Conservation (phyloP, 2,113 vertebrate genomes). For the Pitta sordida region DNA sequence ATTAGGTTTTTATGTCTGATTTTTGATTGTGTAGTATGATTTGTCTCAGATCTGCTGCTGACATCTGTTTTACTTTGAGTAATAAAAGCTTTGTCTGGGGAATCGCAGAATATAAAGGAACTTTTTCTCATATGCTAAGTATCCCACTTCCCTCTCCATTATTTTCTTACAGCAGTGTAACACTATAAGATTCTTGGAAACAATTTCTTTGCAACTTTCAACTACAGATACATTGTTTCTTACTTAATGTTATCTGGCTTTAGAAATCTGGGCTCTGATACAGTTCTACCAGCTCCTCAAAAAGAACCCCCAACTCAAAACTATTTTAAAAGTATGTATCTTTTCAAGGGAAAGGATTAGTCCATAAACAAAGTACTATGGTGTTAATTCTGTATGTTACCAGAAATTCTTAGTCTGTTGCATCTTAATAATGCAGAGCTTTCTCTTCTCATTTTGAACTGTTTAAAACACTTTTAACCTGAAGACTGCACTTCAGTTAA, state of each 20-base stretch:
- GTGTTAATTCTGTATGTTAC: not conserved
- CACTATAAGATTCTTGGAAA: not conserved
- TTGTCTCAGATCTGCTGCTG: not conserved
- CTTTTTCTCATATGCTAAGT: rapidly evolving
- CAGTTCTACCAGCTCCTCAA: not conserved
- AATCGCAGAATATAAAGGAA: not conserved
- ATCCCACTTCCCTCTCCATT: rapidly evolving
- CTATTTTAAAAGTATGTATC: not conserved
- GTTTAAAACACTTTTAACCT: not conserved
- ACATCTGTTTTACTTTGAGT: not conserved
- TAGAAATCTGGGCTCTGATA: rapidly evolving
- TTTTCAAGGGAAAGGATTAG: not conserved
- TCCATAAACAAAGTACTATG: not conserved
- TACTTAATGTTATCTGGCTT: not conserved
- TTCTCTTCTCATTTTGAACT: not conserved
- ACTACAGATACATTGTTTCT: not conserved
- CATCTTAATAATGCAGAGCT: not conserved
- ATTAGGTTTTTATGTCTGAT: not conserved
- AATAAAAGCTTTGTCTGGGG: not conserved
- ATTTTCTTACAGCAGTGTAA: not conserved
- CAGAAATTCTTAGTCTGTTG: not conserved
- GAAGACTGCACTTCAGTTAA: not conserved
- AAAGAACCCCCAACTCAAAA: not conserved
- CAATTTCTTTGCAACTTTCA: not conserved
- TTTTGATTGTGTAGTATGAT: not conserved